phyloP scores from a whole-genome alignment of 2,113 vertebrate species.

The Xyliphius kryptos region DNA sequence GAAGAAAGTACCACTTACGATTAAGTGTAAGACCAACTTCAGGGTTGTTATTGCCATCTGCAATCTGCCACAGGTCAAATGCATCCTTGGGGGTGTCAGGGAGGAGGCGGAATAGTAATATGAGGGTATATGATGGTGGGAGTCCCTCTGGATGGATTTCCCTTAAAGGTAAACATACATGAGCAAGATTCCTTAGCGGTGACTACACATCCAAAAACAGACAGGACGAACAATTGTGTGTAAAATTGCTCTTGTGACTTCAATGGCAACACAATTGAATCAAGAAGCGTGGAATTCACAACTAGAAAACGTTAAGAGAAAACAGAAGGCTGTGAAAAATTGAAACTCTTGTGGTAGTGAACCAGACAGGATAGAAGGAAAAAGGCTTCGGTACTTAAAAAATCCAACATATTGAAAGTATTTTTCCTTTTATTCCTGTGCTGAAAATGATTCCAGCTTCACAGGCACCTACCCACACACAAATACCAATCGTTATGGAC shows the following conservation, averaged over 20 bases:
- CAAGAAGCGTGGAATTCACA: background rate
- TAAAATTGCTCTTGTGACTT: background rate
- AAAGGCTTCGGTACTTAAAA: constrained; percentile 24
- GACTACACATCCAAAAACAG: background rate
- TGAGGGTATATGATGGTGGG: constrained; percentile 85
- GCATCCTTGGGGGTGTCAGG: constrained; percentile 80
- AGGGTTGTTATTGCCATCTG: constrained; percentile 88
- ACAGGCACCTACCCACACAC: constrained; percentile 32
- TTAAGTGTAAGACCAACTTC: constrained; percentile 89
- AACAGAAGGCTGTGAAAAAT: background rate
- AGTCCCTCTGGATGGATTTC: constrained; percentile 92
- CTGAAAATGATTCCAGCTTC: constrained; percentile 55
- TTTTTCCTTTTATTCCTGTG: constrained; percentile 44
- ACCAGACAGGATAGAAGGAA: constrained; percentile 1
- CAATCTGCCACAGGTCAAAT: constrained; percentile 96
- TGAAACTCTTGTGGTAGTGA: background rate
- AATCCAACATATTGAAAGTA: constrained; percentile 53
- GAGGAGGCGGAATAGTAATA: constrained; percentile 87
- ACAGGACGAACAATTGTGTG: background rate
- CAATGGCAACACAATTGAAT: background rate
- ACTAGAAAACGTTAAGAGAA: constrained; percentile 2
- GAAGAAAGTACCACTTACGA: constrained; percentile 68
- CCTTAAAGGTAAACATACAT: constrained; percentile 57
- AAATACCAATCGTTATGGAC: constrained; percentile 44
- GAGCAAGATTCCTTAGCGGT: background rate